Evolutionary conservation across 1,140 invertebrate genomes (phyloP).

Genomic region (Aphelenchoides fujianensis): DNA sequence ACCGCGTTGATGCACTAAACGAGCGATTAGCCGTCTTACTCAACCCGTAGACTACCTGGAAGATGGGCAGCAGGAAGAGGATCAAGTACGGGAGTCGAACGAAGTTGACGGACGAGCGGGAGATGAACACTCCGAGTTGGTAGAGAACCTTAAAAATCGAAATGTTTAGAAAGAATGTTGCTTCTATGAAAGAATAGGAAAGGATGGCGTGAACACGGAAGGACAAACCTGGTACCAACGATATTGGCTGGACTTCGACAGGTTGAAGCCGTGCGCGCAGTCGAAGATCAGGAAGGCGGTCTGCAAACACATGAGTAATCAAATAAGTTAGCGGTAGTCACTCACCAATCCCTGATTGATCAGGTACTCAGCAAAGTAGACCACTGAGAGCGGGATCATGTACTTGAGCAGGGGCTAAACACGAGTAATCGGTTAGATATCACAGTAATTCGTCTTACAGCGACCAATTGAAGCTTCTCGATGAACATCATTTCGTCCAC

Average conservation of each 20-base stretch:
- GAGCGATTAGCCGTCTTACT: too few relatives aligned
- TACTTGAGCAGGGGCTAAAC: slow-evolving; percentile 69
- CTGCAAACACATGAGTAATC: not conserved
- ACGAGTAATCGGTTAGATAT: not conserved
- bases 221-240: slow-evolving; percentile 79
- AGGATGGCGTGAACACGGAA: too few relatives aligned
- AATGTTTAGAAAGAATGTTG: too few relatives aligned
- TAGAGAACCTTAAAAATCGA: slow-evolving; percentile 70
- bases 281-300: slow-evolving; percentile 35
- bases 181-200: too few relatives aligned
- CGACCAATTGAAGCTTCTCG: not conserved
- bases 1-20: slow-evolving; percentile 18
- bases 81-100: slow-evolving; percentile 68
- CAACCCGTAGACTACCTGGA: slow-evolving; percentile 63
- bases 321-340: not conserved
- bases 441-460: not conserved
- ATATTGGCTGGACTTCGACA: slow-evolving; percentile 68
- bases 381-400: slow-evolving; percentile 75
- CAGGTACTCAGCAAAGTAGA: slow-evolving; percentile 84
- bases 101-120: slow-evolving; percentile 77
- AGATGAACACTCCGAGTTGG: slow-evolving; percentile 81
- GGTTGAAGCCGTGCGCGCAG: slow-evolving; percentile 45
- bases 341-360: slow-evolving; percentile 81
- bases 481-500: not conserved
- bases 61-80: slow-evolving; percentile 74